Conservation (phyloP, 2,113 vertebrate species). For the Regulus satrapa region DNA sequence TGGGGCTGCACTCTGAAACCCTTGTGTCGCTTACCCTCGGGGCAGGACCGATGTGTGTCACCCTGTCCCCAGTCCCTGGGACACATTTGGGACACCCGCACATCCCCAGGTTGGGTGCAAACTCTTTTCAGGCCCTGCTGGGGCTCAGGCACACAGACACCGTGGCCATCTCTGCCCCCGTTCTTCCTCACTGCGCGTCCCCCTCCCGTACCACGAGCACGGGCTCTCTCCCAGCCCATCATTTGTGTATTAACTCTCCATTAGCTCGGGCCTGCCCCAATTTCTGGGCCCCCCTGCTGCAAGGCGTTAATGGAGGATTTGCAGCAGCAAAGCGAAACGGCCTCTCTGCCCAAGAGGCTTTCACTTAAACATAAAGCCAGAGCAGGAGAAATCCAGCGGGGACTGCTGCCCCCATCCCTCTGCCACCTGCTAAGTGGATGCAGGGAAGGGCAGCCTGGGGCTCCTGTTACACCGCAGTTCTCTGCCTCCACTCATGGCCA, state of each 20-base stretch:
- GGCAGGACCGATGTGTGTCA: fast-evolving
- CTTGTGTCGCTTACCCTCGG: fast-evolving
- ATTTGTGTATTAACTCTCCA: neutral
- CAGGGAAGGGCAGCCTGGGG: neutral
- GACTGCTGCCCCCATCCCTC: neutral
- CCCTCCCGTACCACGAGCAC: fast-evolving
- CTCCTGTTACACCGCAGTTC: fast-evolving
- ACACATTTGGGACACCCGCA: fast-evolving
- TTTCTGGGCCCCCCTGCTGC: slow-evolving; percentile 33
- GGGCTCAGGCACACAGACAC: neutral
- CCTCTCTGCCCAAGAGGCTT: slow-evolving; percentile 4
- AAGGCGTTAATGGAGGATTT: neutral
- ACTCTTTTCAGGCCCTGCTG: neutral
- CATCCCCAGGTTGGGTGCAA: fast-evolving
- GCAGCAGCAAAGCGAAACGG: neutral
- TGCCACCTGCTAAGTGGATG: fast-evolving
- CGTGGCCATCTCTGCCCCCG: neutral
- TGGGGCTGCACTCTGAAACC: fast-evolving
- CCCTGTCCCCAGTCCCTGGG: neutral
- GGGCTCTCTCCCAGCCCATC: neutral
- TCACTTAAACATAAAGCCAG: neutral
- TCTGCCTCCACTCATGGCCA: fast-evolving
- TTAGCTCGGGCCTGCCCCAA: neutral
- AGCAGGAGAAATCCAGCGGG: neutral
- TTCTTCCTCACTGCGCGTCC: neutral